phyloP scores from a whole-genome alignment of 2,888 invertebrate species.

The Epirrhoe alternata region DNA sequence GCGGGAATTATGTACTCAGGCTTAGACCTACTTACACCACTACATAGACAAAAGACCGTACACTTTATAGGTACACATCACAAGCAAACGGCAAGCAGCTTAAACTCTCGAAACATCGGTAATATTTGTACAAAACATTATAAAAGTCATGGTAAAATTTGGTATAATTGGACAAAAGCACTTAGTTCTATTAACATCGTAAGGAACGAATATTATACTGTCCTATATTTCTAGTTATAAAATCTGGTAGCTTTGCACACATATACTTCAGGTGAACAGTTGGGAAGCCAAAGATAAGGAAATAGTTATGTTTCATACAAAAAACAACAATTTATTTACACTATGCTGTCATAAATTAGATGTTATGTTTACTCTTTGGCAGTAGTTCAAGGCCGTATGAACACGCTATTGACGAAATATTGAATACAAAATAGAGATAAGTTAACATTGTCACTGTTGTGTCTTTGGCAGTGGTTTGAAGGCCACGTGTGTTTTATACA shows the following conservation, averaged over 20 bases:
- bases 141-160: conserved; percentile 72
- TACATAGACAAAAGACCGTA: conserved; percentile 9
- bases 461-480: conserved; percentile 21
- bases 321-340: conserved; percentile 11
- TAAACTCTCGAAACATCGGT: conserved; percentile 20
- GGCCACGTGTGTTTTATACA: conserved; percentile 16
- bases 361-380: conserved; percentile 24
- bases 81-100: conserved; percentile 20
- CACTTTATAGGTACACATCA: conserved; percentile 3
- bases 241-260: conserved; percentile 17
- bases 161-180: conserved; percentile 52
- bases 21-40: conserved; percentile 23
- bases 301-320: not conserved
- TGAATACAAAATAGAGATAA: not conserved
- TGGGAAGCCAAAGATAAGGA: conserved; percentile 17
- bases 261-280: conserved; percentile 4
- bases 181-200: conserved; percentile 25
- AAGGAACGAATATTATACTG: conserved; percentile 25
- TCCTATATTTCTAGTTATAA: conserved; percentile 16
- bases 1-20: conserved; percentile 33
- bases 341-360: conserved; percentile 9
- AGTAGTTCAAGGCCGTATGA: conserved; percentile 15
- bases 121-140: conserved; percentile 69
- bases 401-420: not conserved
- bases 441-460: not conserved